Base-by-base conservation (phyloP, 2,888 invertebrate species). In the Lepidonotus clava region DNA sequence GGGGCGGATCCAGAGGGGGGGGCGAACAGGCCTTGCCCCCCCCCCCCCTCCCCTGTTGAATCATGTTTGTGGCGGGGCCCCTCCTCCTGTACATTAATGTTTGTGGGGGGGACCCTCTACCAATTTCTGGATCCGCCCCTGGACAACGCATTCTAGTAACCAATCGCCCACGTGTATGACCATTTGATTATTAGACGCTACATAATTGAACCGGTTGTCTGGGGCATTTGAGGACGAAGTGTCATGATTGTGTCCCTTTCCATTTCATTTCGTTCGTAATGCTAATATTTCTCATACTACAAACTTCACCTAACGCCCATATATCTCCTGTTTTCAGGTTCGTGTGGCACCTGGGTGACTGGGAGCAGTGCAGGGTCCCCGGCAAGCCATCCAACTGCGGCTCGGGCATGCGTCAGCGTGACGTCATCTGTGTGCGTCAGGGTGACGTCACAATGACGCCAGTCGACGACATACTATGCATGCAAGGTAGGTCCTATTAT, bases 401-500 rank as follows among this genome's bases (percentile, higher is more conserved):
- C 1, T 46, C 87, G 14, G 87, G 87, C n/a, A 2, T 83, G n/a
- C 87, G 86, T 28, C 51, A n/a, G 18, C 41, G 87, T 34, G 46
- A 85, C n/a, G 80, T 86, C 41, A 46, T 5, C 11, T 87, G 87
- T 77, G 41, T 51, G 36, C 36, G 40, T 71, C 76, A 86, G 34
- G 86, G 86, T 36, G 87, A 87, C 80, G 28, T 28, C 66, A 32
- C 38, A 28, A 46, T 46, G 38, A 84, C 36, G 18, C 56, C 86
- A 4, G 87, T 87, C 5, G 61, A 51, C 34, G 84, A 87, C 46
- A 34, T 77, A 14, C 77, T 86, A 8, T 88, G 88, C 76, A 24
- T 87, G 76, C 84, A 88, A 87, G 87, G 87, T 88, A 28, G 28
- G 86, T 46, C 11, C 14, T 56, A 6, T 21, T 61, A n/a, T 61